Evolutionary conservation across 1,140 invertebrate species (phyloP).

Genomic region (Ips typographus): DNA sequence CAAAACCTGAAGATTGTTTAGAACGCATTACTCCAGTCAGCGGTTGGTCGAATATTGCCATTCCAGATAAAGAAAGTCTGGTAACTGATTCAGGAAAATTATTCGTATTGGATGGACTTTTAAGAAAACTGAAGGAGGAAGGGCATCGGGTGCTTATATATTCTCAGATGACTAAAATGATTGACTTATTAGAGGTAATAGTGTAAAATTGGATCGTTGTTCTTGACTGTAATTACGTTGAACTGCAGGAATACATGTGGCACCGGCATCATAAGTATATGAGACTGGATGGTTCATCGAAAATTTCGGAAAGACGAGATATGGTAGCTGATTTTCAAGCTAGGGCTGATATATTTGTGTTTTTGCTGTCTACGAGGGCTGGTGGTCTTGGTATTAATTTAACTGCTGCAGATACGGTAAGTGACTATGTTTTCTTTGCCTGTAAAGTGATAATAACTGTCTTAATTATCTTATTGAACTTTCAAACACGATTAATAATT

Average conservation of each 20-base stretch:
- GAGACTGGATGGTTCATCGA: constrained; percentile 88
- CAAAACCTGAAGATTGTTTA: constrained; percentile 37
- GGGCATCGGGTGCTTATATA: constrained; percentile 94
- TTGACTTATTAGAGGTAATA: constrained; percentile 87
- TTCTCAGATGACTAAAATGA: constrained; percentile 97
- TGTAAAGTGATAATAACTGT: no score
- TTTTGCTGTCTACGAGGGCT: constrained; percentile 92
- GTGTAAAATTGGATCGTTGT: background rate
- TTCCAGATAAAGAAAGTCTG: constrained; percentile 81
- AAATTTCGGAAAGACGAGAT: constrained; percentile 87
- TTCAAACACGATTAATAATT: no score
- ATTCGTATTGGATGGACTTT: constrained; percentile 80
- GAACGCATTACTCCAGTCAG: constrained; percentile 43
- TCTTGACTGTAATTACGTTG: constrained; percentile 4
- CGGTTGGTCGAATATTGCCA: constrained; percentile 50
- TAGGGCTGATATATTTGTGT: constrained; percentile 91
- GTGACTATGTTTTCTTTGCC: constrained; percentile 42
- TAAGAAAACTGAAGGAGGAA: constrained; percentile 79
- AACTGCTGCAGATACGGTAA: constrained; percentile 96
- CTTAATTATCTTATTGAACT: no score
- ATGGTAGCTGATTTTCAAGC: constrained; percentile 94
- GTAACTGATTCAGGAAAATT: constrained; percentile 94
- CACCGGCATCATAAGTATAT: constrained; percentile 90
- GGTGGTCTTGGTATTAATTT: constrained; percentile 98
- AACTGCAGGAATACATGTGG: constrained; percentile 86